A percentile compares a stretch with the other conserved stretches of the same genome.
Evolutionary conservation across 2,113 vertebrate species (phyloP).

Genomic region (Seriola quinqueradiata): DNA sequence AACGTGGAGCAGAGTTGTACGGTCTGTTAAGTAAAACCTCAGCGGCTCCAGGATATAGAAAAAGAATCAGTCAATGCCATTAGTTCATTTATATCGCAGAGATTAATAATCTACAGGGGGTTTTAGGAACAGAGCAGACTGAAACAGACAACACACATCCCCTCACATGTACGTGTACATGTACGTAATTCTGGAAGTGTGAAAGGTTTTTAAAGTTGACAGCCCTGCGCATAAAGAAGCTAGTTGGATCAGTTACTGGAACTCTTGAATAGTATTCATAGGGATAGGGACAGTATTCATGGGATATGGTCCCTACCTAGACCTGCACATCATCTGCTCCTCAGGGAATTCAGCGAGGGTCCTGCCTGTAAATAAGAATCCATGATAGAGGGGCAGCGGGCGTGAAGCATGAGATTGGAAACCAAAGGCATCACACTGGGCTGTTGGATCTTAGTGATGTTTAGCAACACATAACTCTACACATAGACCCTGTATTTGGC

Average conservation of each 20-base stretch:
- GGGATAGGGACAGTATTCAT: constrained; percentile 69
- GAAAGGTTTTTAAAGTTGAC: constrained; percentile 57
- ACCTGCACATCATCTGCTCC: constrained; percentile 77
- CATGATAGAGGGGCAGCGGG: constrained; percentile 83
- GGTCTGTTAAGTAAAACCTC: constrained; percentile 77
- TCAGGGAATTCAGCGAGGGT: constrained; percentile 76
- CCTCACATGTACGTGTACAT: constrained; percentile 18
- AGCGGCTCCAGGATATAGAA: constrained; percentile 52
- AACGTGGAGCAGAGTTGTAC: constrained; percentile 67
- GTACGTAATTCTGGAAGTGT: constrained; percentile 39
- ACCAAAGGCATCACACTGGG: constrained; percentile 83
- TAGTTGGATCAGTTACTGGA: constrained; percentile 52
- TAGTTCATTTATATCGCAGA: constrained; percentile 56
- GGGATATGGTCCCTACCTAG: constrained; percentile 74
- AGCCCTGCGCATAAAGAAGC: constrained; percentile 31
- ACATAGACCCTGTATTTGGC: constrained; percentile 79
- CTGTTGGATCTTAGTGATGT: constrained; percentile 80
- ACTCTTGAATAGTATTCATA: constrained; percentile 61
- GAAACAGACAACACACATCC: constrained; percentile 49
- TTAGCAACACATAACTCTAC: constrained; percentile 83
- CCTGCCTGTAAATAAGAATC: constrained; percentile 82
- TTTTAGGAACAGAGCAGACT: constrained; percentile 39
- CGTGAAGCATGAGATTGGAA: constrained; percentile 88
- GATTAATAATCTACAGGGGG: constrained; percentile 57
- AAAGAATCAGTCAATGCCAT: constrained; percentile 72